Base-by-base conservation (phyloP, 2,888 invertebrate genomes). In the Apoda limacodes region DNA sequence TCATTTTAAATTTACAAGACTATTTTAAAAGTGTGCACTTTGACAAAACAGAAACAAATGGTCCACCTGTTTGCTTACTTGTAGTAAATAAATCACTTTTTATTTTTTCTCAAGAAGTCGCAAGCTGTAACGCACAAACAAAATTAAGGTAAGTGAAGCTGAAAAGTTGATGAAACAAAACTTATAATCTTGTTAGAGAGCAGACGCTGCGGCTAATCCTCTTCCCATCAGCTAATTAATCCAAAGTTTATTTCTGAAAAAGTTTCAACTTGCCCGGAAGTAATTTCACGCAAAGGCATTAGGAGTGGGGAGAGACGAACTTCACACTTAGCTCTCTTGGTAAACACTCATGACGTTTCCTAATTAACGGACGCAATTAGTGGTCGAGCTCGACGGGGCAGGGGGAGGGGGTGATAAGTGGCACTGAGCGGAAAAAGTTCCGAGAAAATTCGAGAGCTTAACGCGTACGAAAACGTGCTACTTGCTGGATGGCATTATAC, bases 301-400 rank as follows among this genome's bases (percentile, higher is more conserved):
- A 74, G 66, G 54, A 61, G 59, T 43, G 46, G 17, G 17, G 17
- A 17, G 17, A 7, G 7, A 54, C 58, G 66, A 78, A 80, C 80
- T 80, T 78, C 78, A 78, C 80, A 80, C 80, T 78, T 76, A 76
- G 75, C 71, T 63, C 67, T 57, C 64, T 67, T 61, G 61, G 78
- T 80, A 80, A 80, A 80, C 80, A 80, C 80, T 80, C 78, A 80
- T 76, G 80, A 80, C 80, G 80, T 76, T 75, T 75, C 75, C 69
- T 80, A 80, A 80, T 80, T 80, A 80, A 78, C 78, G 78, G 71
- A 76, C 80, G 78, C 80, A 80, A 80, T 80, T 80, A 80, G 80
- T 62, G 80, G 80, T 65, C 61, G 66, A 57, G 67, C 65, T 60
- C 64, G 69, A 65, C 64, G 70, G 68, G 62, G 64, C 60, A 55